Evolutionary conservation across 2,888 invertebrate genomes (phyloP).

Genomic region (Philereme vetulata): DNA sequence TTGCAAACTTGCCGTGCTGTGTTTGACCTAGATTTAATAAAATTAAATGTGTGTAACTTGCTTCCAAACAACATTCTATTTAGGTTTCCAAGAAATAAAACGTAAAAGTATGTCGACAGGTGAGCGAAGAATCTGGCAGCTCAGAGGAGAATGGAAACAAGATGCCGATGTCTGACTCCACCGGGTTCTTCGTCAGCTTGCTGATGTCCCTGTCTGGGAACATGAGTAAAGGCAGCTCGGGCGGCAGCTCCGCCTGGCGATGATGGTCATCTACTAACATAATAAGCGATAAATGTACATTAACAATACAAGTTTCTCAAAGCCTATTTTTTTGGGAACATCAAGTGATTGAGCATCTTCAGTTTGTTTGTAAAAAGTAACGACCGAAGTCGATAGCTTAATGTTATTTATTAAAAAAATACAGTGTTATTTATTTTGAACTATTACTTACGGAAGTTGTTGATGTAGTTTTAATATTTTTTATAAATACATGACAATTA

Average conservation of each 20-base stretch:
- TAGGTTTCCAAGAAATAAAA: too few species aligned
- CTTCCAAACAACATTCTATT: too few species aligned
- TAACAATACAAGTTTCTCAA: too few species aligned
- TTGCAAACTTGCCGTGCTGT: too few species aligned
- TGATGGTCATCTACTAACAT: constrained; percentile 5
- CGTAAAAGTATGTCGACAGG: constrained; percentile 44
- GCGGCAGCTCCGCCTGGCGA: constrained; percentile 55
- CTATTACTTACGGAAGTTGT: neutral
- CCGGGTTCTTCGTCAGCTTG: constrained; percentile 66
- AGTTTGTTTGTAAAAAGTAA: too few species aligned
- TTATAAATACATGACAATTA: neutral
- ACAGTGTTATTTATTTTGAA: neutral
- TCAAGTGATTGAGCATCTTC: too few species aligned
- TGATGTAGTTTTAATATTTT: neutral
- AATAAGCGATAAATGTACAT: too few species aligned
- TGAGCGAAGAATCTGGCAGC: constrained; percentile 55
- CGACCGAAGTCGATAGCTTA: too few species aligned
- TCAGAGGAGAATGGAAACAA: constrained; percentile 49
- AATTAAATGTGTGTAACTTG: too few species aligned
- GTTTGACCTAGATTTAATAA: too few species aligned
- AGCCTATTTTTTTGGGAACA: too few species aligned
- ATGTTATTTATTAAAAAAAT: neutral
- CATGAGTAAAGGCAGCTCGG: constrained; percentile 73
- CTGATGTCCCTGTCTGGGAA: constrained; percentile 69
- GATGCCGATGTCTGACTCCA: constrained; percentile 63